Base-by-base conservation (phyloP, 2,113 vertebrate species). In the Aleadryas rufinucha region DNA sequence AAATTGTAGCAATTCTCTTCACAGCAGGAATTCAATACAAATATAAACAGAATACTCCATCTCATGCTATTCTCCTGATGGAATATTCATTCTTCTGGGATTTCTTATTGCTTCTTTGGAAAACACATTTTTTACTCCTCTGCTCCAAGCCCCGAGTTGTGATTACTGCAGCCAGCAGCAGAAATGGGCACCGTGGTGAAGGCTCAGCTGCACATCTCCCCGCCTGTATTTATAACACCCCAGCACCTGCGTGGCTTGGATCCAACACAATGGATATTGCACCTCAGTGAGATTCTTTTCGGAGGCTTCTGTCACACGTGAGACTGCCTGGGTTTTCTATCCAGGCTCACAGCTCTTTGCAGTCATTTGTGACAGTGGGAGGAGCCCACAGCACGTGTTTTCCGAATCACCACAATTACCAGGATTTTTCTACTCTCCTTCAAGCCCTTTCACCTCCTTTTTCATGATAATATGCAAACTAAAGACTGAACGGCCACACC, bases 191-290 rank as follows among this genome's bases (percentile, higher is more conserved):
- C 9, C 23, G 30, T 37, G 69, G 13, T 6, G 6, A 9, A 57
- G 65, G 53, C 5, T n/a, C 3, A 17, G 4, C 24, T 69, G 79
- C 52, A 17, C n/a, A 44, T 49, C 54, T 53, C 64, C 15, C 54
- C 44, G 52, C 6, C 39, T 77, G 4, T 20, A 8, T 75, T 76
- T 64, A 13, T 17, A 65, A 22, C 14, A n/a, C 31, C 68, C 19
- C 31, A 23, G 8, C 56, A 81, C 44, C 71, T 77, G 39, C 30
- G 16, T 8, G 3, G 33, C 77, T 35, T 78, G 84, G 50, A 66
- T 50, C n/a, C 12, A 13, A 22, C 9, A 33, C 44, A 28, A 2
- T 0, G 0, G 16, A 11, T 7, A 22, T 3, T 82, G 71, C 16
- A n/a, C 30, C 42, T 30, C 22, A 23, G 20, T 3, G 49, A 52